Evolutionary conservation across 1,140 invertebrate species (phyloP).

Genomic region (Macrobrachium nipponense): DNA sequence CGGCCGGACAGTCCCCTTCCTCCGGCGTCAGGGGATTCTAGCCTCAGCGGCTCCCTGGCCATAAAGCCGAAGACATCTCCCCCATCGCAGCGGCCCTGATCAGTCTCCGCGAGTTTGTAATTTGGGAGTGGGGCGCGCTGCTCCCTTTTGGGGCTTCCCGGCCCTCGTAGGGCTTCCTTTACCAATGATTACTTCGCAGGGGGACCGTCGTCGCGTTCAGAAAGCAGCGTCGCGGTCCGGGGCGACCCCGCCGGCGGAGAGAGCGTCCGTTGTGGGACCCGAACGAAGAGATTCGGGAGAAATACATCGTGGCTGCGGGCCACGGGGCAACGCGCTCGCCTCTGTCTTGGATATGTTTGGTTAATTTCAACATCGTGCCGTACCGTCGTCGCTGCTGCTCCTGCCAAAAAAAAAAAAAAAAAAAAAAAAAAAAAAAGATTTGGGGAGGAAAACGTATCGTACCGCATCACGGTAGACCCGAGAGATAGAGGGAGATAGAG

Average conservation of each 20-base stretch:
- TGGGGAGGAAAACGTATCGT: neutral
- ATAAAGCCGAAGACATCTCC: no score
- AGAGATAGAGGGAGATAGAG: neutral
- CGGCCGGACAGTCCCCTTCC: no score
- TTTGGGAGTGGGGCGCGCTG: conserved; percentile 46
- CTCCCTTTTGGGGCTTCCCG: conserved; percentile 33
- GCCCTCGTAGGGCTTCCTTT: conserved; percentile 24
- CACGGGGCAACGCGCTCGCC: neutral
- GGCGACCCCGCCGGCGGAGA: neutral
- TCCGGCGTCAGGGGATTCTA: no score
- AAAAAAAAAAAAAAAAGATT: no score
- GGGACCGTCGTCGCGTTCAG: conserved; percentile 20
- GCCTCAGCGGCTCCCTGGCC: no score
- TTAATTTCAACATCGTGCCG: conserved; percentile 26
- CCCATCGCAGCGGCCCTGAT: conserved; percentile 5
- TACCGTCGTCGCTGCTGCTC: no score
- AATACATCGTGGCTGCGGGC: neutral
- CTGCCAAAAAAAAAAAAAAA: no score
- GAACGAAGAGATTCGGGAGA: neutral
- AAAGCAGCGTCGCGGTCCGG: conserved; percentile 7
- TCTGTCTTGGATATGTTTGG: conserved; percentile 51
- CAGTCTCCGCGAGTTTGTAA: conserved; percentile 51
- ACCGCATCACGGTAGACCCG: neutral
- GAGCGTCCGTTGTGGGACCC: neutral
- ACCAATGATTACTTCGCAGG: conserved; percentile 45